phyloP scores from a whole-genome alignment of 2,888 invertebrate species.

The Atherix ibis region DNA sequence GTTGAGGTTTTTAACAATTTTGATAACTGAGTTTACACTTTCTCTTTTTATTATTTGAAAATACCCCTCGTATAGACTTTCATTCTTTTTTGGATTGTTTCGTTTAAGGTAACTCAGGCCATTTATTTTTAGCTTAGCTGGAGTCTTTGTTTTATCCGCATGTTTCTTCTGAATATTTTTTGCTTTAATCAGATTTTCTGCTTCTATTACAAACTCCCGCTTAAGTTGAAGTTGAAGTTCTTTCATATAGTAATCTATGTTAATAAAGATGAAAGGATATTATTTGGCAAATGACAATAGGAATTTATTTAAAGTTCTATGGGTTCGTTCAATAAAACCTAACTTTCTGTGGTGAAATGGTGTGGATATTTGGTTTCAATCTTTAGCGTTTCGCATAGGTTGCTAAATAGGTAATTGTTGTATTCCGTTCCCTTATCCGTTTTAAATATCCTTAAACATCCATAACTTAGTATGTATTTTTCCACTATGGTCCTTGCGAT shows the following conservation, averaged over 20 bases:
- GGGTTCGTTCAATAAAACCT: constrained; percentile 2
- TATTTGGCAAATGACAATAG: constrained; percentile 5
- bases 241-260: background rate
- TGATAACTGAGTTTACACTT: background rate
- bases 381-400: no score
- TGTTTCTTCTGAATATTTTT: background rate
- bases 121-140: constrained; percentile 1
- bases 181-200: background rate
- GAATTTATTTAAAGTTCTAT: constrained; percentile 3
- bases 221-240: background rate
- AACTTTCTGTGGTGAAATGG: constrained; percentile 7
- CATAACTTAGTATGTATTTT: background rate
- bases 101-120: background rate
- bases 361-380: constrained; percentile 1
- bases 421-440: constrained; percentile 6
- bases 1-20: background rate
- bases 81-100: background rate
- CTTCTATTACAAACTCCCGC: background rate
- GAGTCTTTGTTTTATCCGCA: background rate
- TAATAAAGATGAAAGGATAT: no score
- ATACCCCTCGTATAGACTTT: constrained; percentile 1
- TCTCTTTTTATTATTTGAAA: background rate
- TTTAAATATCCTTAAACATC: constrained; percentile 4
- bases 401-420: constrained; percentile 1
- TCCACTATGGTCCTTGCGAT: background rate